Conservation (phyloP, 1,140 invertebrate species). For the Prorops nasuta region DNA sequence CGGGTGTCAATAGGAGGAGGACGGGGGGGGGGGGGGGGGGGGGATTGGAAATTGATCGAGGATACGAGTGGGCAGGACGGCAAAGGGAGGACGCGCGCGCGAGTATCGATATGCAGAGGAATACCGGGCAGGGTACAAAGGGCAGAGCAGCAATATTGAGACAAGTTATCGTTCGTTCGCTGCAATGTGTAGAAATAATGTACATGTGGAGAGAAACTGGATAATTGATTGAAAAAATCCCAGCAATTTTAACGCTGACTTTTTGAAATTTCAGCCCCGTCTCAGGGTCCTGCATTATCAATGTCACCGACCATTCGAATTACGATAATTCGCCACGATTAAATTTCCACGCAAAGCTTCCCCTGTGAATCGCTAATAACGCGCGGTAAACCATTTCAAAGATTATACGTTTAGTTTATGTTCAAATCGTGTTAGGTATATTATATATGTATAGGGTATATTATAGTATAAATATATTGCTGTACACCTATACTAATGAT, state of each 20-base stretch:
- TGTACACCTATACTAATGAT: too few relatives aligned
- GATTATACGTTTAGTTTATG: too few relatives aligned
- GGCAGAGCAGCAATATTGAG: slow-evolving; percentile 40
- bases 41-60: slow-evolving; percentile 3
- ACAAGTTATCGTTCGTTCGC: slow-evolving; percentile 46
- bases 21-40: neutral
- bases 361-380: neutral
- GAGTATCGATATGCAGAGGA: slow-evolving; percentile 20
- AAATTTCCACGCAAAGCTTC: neutral
- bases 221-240: slow-evolving; percentile 41
- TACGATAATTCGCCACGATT: neutral
- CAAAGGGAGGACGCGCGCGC: neutral
- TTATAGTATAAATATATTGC: too few relatives aligned
- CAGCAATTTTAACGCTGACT: slow-evolving; percentile 32
- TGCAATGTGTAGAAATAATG: slow-evolving; percentile 47
- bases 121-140: slow-evolving; percentile 6
- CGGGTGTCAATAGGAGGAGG: neutral
- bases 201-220: slow-evolving; percentile 38
- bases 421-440: too few relatives aligned
- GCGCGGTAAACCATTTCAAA: too few relatives aligned
- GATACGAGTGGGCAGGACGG: neutral
- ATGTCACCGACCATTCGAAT: neutral
- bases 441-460: too few relatives aligned
- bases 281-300: too few relatives aligned
- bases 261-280: slow-evolving; percentile 26